A percentile compares a stretch with the other conserved stretches of the same genome.
phyloP scores from a whole-genome alignment of 2,797 vertebrate species.

The Steatocranus sp. region DNA sequence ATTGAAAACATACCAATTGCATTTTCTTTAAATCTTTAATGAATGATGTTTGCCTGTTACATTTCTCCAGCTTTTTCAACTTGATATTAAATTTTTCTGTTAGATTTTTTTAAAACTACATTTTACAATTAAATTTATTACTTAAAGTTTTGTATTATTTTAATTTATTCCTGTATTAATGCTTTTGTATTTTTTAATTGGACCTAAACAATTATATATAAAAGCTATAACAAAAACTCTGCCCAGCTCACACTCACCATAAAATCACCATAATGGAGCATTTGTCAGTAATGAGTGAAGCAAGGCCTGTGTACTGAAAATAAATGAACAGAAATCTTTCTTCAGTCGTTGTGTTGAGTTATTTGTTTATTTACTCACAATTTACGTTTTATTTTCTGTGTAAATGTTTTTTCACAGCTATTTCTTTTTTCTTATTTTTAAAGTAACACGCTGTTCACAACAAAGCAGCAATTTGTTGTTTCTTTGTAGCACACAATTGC shows the following conservation, averaged over 20 bases:
- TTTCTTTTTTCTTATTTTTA: neutral
- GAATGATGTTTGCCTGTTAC: neutral
- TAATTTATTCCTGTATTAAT: neutral
- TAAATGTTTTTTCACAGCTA: neutral
- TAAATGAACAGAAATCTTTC: neutral
- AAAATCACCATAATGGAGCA: conserved; percentile 32
- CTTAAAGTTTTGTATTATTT: neutral
- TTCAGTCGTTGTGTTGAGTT: neutral
- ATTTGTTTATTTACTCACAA: neutral
- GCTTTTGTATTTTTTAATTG: neutral
- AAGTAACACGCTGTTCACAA: neutral
- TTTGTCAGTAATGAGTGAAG: neutral
- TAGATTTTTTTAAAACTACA: accelerated
- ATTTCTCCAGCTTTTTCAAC: neutral
- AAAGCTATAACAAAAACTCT: neutral
- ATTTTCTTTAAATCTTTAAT: neutral
- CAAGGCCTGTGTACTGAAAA: neutral
- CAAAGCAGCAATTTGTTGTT: neutral
- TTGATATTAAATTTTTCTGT: neutral
- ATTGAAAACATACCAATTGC: neutral
- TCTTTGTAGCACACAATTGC: neutral
- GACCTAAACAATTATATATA: neutral
- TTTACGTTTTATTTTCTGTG: neutral
- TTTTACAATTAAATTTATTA: neutral
- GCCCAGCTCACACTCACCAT: neutral